A percentile compares a stretch with the other conserved stretches of the same genome.
Evolutionary conservation across 2,113 vertebrate species (phyloP).

Genomic region (Calcarius ornatus): DNA sequence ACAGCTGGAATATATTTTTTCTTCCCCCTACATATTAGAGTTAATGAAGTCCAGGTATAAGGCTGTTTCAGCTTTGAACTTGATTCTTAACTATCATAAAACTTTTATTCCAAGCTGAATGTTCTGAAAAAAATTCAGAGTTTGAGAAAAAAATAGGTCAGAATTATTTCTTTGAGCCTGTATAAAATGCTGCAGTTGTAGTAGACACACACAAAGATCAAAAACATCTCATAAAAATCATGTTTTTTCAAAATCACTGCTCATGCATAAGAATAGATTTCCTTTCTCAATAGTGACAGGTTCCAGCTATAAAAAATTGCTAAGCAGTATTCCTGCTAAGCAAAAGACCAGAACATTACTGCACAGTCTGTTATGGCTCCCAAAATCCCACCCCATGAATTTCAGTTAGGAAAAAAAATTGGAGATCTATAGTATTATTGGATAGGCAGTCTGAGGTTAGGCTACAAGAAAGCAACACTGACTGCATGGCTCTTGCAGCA

Average conservation of each 20-base stretch:
- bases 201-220: not conserved
- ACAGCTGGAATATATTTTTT: not conserved
- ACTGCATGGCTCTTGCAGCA: not conserved
- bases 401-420: not conserved
- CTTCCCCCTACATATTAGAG: not conserved
- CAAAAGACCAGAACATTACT: not conserved
- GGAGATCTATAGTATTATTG: not conserved
- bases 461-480: not conserved
- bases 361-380: not conserved
- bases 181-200: not conserved
- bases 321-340: not conserved
- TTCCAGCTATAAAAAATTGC: not conserved
- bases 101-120: not conserved
- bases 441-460: not conserved
- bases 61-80: not conserved
- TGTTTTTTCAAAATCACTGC: not conserved
- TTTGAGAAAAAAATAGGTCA: not conserved
- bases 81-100: not conserved
- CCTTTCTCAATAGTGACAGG: not conserved
- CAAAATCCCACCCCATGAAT: not conserved
- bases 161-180: not conserved
- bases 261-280: not conserved
- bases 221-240: not conserved
- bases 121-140: not conserved
- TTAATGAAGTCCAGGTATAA: not conserved